Evolutionary conservation across 2,113 vertebrate species (phyloP).

Genomic region (Carollia perspicillata): DNA sequence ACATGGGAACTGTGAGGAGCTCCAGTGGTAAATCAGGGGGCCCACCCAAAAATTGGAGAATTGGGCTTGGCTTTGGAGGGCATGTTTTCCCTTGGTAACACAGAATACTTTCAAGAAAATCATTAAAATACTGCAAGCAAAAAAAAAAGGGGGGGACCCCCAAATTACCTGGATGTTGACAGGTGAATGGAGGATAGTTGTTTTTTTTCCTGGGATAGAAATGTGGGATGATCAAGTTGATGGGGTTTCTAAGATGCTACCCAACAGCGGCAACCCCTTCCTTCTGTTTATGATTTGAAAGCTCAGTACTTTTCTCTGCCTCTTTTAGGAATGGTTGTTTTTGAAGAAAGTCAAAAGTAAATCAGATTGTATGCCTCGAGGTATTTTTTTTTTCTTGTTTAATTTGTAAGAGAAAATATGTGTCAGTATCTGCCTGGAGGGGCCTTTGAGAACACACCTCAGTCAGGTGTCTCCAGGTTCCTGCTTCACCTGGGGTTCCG

Average conservation of each 20-base stretch:
- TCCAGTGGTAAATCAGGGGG: slow-evolving; percentile 49
- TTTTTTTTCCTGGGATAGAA: neutral
- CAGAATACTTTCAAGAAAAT: slow-evolving; percentile 52
- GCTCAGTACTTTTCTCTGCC: neutral
- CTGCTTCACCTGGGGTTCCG: neutral
- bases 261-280: neutral
- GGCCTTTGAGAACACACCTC: neutral
- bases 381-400: neutral
- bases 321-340: neutral
- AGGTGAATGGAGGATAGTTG: neutral
- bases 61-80: neutral
- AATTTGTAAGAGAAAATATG: neutral
- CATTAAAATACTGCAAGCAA: slow-evolving; percentile 44
- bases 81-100: neutral
- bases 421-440: neutral
- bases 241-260: neutral
- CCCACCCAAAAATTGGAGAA: neutral
- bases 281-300: neutral
- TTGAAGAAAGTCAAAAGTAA: slow-evolving; percentile 13
- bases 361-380: neutral
- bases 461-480: neutral
- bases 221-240: neutral
- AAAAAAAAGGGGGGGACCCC: neutral
- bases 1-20: slow-evolving; percentile 50
- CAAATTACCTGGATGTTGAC: neutral